Conservation (phyloP, 2,113 vertebrate species). For the Oreochromis spilurus region DNA sequence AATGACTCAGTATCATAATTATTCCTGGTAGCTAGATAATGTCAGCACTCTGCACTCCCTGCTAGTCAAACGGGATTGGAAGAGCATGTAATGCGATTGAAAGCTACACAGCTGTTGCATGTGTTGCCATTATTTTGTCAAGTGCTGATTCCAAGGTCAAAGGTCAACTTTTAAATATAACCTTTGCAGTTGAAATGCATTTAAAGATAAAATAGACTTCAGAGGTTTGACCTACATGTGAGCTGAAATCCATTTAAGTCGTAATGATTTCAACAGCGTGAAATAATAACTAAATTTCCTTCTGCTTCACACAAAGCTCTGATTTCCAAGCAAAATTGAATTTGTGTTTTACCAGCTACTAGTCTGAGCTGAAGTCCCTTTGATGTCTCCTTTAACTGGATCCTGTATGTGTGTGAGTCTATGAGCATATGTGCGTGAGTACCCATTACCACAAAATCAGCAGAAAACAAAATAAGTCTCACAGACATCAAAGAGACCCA, state of each 20-base stretch:
- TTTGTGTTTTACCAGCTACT: conserved; percentile 13
- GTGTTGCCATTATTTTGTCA: neutral
- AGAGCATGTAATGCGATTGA: neutral
- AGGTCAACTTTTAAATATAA: neutral
- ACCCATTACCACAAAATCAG: conserved; percentile 21
- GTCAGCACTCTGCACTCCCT: neutral
- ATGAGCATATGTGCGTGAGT: neutral
- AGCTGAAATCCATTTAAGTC: neutral
- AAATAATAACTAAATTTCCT: neutral
- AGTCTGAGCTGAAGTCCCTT: conserved; percentile 11
- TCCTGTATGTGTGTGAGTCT: neutral
- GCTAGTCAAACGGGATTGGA: neutral
- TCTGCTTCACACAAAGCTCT: neutral
- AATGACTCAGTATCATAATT: neutral
- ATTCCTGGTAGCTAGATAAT: neutral
- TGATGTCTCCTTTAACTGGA: conserved; percentile 14
- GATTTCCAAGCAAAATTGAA: conserved; percentile 21
- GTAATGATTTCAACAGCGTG: neutral
- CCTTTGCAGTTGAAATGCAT: neutral
- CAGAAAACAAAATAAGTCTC: conserved; percentile 47
- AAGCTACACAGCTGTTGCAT: neutral
- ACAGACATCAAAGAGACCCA: conserved; percentile 35
- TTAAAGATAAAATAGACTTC: neutral
- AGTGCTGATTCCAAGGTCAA: neutral
- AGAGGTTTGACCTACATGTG: neutral